Evolutionary conservation across 2,113 vertebrate species (phyloP), one percentile per base, ranked within the genome.

Genomic region (Tyto alba): DNA sequence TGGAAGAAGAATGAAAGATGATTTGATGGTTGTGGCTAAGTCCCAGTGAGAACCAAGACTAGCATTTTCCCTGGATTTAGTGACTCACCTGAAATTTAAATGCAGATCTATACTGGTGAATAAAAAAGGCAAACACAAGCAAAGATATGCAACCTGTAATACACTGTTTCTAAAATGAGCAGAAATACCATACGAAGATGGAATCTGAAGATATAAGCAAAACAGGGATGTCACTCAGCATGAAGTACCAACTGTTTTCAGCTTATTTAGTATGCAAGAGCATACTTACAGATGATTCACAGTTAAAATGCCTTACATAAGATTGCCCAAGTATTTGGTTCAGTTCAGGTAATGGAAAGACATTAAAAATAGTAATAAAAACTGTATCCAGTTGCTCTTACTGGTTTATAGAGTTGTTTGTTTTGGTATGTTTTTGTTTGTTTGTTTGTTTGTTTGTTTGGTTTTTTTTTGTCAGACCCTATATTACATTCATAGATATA

Each of bases 281-380:
- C 89, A 45, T 86, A 57, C 79, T 95, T 95, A 66, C 30, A 55
- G 89, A 87, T 97, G 97, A 96, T 73, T 97, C 94, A 95, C 27
- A 72, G 56, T 86, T 90, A 92, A 86, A 59, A 88, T 36, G 90
- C 68, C 45, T 98, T 97, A 89, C 36, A 55, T 96, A 97, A 97
- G 95, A 68, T 90, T 90, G 78, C 41, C 75, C 16, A 81, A 94
- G 71, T 95, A 88, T 86, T 95, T 76, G 57, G 78, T 95, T 96
- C 89, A 95, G 9, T 34, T 94, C 89, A 95, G 95, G 93, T 94
- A 62, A 89, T 84, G 82, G 85, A 86, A 90, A 66, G 88, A 76
- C 77, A 53, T 50, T 86, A 96, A 92, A 93, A 95, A 95, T 77
- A 91, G 75, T 85, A 71, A 43, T 80, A 59, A 55, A 50, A 90